Conservation (phyloP, 2,113 vertebrate genomes). For the Procavia capensis region DNA sequence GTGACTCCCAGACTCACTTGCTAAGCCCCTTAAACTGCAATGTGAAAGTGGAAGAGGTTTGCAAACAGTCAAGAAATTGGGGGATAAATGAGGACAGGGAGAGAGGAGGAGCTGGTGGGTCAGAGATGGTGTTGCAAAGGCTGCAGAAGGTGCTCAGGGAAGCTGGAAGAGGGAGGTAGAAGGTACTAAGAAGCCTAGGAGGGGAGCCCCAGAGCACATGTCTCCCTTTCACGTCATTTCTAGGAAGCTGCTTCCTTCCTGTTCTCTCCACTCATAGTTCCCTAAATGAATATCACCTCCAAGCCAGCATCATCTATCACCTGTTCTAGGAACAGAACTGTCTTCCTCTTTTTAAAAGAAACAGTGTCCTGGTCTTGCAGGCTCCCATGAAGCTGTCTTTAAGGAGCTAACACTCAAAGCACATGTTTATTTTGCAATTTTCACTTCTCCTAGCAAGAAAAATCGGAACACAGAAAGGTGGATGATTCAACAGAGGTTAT, state of each 20-base stretch:
- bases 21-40: not conserved
- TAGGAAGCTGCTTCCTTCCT: not conserved
- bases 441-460: constrained; percentile 17
- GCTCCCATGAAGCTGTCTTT: not conserved
- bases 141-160: not conserved
- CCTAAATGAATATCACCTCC: not conserved
- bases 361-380: not conserved
- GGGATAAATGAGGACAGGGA: not conserved
- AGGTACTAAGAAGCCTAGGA: no score
- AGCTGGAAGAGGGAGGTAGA: not conserved
- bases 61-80: not conserved
- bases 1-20: not conserved
- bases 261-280: not conserved
- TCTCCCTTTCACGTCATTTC: not conserved
- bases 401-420: not conserved
- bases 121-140: no score
- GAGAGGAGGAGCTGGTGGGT: no score
- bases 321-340: no score
- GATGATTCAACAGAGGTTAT: not conserved
- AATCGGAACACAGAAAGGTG: not conserved
- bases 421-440: not conserved
- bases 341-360: not conserved
- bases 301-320: not conserved
- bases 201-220: not conserved
- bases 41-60: not conserved